Evolutionary conservation across 2,888 invertebrate species (phyloP).

Genomic region (Sabellastarte sp.): DNA sequence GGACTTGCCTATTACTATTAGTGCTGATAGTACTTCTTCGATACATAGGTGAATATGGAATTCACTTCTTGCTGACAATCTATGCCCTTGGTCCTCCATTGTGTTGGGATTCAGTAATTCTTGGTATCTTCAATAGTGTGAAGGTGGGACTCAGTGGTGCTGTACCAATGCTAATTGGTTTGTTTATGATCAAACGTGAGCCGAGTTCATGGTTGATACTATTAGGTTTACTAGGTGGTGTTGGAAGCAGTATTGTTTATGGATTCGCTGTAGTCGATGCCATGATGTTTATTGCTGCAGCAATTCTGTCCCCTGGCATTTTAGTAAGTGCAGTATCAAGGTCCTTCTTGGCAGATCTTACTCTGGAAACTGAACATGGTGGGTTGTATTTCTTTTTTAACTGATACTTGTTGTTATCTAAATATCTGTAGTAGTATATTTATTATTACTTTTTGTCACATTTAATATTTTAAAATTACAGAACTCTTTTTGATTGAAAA

Average conservation of each 20-base stretch:
- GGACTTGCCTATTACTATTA: neutral
- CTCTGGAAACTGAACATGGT: neutral
- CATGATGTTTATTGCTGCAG: neutral
- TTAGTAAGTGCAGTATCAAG: neutral
- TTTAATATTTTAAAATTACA: too few relatives aligned
- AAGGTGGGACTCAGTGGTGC: neutral
- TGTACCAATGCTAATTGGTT: neutral
- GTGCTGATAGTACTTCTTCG: neutral
- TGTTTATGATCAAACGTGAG: neutral
- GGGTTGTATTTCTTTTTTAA: too few relatives aligned
- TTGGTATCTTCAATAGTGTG: neutral
- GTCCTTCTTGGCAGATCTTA: neutral
- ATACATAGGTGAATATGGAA: neutral
- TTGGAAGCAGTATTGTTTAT: neutral
- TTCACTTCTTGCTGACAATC: neutral
- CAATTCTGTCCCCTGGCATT: neutral
- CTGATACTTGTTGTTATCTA: too few relatives aligned
- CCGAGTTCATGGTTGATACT: neutral
- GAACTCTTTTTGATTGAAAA: too few relatives aligned
- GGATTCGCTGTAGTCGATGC: neutral
- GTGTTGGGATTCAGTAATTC: neutral
- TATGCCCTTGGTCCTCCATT: neutral
- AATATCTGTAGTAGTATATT: too few relatives aligned
- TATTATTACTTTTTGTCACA: too few relatives aligned
- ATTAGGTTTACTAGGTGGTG: neutral